Conservation (phyloP, 2,797 vertebrate genomes). For the Crocodylus rhombifer region DNA sequence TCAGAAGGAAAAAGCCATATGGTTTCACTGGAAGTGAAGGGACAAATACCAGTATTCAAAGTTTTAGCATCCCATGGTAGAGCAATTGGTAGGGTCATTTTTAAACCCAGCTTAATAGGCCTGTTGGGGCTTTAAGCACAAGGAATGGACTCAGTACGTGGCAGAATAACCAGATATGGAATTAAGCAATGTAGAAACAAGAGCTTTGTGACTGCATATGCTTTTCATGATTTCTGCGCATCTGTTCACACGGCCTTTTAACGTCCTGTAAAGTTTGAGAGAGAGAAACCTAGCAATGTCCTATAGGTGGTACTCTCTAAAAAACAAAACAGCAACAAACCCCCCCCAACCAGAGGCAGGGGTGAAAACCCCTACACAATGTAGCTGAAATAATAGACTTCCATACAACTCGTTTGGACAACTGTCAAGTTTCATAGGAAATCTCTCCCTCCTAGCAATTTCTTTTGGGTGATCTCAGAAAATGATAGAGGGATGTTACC, state of each 20-base stretch:
- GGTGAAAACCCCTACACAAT: constrained; percentile 16
- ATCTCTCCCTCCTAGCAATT: constrained; percentile 1
- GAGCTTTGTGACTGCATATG: neutral
- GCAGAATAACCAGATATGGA: constrained; percentile 47
- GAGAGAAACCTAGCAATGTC: neutral
- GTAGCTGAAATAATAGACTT: constrained; percentile 43
- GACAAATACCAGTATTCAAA: constrained; percentile 53
- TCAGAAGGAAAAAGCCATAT: constrained; percentile 59
- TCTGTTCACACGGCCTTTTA: neutral
- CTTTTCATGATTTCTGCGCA: constrained; percentile 42
- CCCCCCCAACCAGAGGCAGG: no score
- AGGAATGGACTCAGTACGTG: constrained; percentile 30
- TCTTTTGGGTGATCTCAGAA: neutral
- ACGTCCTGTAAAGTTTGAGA: constrained; percentile 35
- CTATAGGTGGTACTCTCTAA: constrained; percentile 3
- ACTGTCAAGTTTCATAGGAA: neutral
- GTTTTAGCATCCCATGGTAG: constrained; percentile 58
- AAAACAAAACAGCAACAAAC: neutral
- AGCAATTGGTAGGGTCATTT: constrained; percentile 29
- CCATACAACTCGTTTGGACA: neutral
- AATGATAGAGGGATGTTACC: neutral
- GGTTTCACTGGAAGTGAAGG: constrained; percentile 57
- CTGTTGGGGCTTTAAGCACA: constrained; percentile 55
- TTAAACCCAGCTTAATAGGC: constrained; percentile 42
- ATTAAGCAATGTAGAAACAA: constrained; percentile 52